phyloP scores from a whole-genome alignment of 2,888 invertebrate species.

The Chaetoderma sp. region DNA sequence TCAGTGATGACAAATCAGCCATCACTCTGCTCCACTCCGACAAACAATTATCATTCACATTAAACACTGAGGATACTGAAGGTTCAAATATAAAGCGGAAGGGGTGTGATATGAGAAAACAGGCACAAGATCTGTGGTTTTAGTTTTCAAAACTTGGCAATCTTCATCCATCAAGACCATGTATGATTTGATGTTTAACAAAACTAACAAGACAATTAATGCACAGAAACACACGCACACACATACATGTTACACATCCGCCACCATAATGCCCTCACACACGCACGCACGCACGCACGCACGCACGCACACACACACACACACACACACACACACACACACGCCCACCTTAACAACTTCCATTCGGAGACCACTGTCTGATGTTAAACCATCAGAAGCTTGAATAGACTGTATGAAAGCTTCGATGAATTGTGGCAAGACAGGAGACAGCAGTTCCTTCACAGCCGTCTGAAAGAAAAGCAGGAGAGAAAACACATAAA shows the following conservation, averaged over 20 bases:
- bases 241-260: not conserved
- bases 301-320: not conserved
- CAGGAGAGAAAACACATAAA: not conserved
- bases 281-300: not conserved
- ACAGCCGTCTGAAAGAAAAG: slow-evolving; percentile 65
- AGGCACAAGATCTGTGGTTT: too few relatives aligned
- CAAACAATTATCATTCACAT: too few relatives aligned
- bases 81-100: too few relatives aligned
- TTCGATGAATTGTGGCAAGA: slow-evolving; percentile 78
- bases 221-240: not conserved
- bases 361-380: slow-evolving; percentile 77
- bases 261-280: not conserved
- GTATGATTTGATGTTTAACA: too few relatives aligned
- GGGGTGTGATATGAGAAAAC: too few relatives aligned
- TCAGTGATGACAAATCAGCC: too few relatives aligned
- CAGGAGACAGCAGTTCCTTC: slow-evolving; percentile 76
- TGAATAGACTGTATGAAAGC: slow-evolving; percentile 74
- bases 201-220: slow-evolving; percentile 11
- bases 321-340: too few relatives aligned
- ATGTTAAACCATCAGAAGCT: slow-evolving; percentile 72
- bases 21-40: too few relatives aligned
- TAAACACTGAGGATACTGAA: too few relatives aligned
- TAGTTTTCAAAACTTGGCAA: too few relatives aligned
- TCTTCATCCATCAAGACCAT: too few relatives aligned
- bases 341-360: slow-evolving; percentile 75